Conservation (phyloP, 2,888 invertebrate species). For the Isoperla grammatica region DNA sequence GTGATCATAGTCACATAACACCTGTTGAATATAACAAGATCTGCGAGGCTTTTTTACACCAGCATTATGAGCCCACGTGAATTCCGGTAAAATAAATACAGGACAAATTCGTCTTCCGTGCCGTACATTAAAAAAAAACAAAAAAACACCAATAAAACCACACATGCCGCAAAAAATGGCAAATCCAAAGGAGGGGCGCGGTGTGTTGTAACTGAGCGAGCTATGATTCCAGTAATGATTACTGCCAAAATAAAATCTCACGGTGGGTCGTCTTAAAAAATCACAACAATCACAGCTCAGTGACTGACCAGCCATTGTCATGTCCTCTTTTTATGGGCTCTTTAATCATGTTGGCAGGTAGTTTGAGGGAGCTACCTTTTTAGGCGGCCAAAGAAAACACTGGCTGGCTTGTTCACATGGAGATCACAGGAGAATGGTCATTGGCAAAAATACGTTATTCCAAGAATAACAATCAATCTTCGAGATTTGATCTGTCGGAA, state of each 20-base stretch:
- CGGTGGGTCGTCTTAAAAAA: conserved; percentile 11
- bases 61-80: no score
- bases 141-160: background rate
- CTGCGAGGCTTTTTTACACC: no score
- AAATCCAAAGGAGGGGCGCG: background rate
- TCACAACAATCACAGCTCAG: conserved; percentile 13
- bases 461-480: conserved; percentile 16
- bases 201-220: background rate
- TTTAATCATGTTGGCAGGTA: background rate
- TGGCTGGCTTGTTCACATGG: background rate
- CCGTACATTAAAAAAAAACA: no score
- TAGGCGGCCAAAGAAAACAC: background rate
- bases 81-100: no score
- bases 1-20: no score
- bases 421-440: conserved; percentile 4
- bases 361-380: background rate
- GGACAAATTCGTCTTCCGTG: no score
- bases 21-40: no score
- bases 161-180: background rate
- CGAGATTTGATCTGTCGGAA: conserved; percentile 10
- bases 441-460: conserved; percentile 17
- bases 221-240: conserved; percentile 3
- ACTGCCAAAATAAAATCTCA: conserved; percentile 6
- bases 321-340: conserved; percentile 2
- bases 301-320: conserved; percentile 9